Percentiles rank a stretch among this genome's conserved stretches.
Conservation (phyloP, 2,888 invertebrate species). For the Zhuqinia jingwanae region DNA sequence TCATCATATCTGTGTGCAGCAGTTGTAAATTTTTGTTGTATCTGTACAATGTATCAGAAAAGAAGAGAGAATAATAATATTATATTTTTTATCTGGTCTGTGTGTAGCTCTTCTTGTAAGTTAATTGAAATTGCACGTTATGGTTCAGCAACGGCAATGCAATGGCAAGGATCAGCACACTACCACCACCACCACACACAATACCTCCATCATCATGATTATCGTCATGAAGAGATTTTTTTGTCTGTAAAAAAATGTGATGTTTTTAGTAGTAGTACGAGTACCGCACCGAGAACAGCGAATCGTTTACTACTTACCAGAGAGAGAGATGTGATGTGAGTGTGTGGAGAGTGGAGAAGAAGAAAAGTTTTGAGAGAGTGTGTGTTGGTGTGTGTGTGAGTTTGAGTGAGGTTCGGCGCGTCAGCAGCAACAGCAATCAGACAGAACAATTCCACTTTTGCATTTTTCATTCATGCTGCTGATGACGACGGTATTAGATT, state of each 20-base stretch:
- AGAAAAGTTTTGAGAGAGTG: neutral
- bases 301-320: neutral
- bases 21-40: neutral
- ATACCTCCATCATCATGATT: neutral
- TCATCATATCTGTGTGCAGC: neutral
- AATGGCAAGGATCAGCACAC: slow-evolving; percentile 34
- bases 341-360: neutral
- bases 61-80: neutral
- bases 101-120: slow-evolving; percentile 5
- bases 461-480: slow-evolving; percentile 31
- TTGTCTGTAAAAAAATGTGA: neutral
- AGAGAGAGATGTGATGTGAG: neutral
- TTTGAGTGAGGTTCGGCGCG: too few species aligned
- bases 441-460: slow-evolving; percentile 8
- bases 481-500: slow-evolving; percentile 10
- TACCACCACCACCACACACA: neutral
- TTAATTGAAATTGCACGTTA: slow-evolving; percentile 42
- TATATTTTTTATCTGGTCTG: slow-evolving; percentile 29
- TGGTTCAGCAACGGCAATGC: slow-evolving; percentile 27
- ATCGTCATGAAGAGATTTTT: too few species aligned
- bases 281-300: neutral
- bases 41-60: neutral
- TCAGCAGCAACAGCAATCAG: slow-evolving; percentile 3
- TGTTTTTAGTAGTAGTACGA: slow-evolving; percentile 3
- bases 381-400: too few species aligned